These are phyloP conservation scores for Oryzias woworae DNA, from an alignment of 2,113 vertebrate species.

Conservation along the genomic window DNA sequence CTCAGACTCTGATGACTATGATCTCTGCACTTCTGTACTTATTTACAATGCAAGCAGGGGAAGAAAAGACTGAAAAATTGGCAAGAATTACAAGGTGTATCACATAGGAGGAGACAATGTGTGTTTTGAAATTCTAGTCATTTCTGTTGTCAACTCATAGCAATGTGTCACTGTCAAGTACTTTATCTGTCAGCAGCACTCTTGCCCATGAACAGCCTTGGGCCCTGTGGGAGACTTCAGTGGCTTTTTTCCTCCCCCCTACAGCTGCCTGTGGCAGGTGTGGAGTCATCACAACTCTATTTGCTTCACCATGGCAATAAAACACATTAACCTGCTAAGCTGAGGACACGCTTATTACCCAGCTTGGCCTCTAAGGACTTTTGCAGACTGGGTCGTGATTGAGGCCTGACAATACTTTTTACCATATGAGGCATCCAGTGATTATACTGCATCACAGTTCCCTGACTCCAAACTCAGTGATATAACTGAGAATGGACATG, in stretches of 20 bases:
- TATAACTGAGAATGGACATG: no score
- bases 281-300: constrained; percentile 82
- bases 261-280: constrained; percentile 70
- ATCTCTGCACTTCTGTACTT: constrained; percentile 37
- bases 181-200: constrained; percentile 79
- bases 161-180: constrained; percentile 80
- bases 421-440: background rate
- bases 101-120: constrained; percentile 23
- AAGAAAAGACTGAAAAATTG: constrained; percentile 2
- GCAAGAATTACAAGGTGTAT: background rate
- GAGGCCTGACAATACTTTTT: background rate
- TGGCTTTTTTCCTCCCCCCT: constrained; percentile 41
- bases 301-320: constrained; percentile 77
- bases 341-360: constrained; percentile 70
- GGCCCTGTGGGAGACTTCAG: constrained; percentile 76
- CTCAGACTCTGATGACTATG: background rate
- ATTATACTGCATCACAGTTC: no score
- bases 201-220: constrained; percentile 73
- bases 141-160: constrained; percentile 76
- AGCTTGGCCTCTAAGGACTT: constrained; percentile 13
- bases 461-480: no score
- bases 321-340: constrained; percentile 77
- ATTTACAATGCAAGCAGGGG: constrained; percentile 49
- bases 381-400: background rate
- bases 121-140: constrained; percentile 73